These are phyloP conservation scores for Eudyptes chrysolophus DNA, from an alignment of 2,113 vertebrate genomes.

Conservation along the genomic window DNA sequence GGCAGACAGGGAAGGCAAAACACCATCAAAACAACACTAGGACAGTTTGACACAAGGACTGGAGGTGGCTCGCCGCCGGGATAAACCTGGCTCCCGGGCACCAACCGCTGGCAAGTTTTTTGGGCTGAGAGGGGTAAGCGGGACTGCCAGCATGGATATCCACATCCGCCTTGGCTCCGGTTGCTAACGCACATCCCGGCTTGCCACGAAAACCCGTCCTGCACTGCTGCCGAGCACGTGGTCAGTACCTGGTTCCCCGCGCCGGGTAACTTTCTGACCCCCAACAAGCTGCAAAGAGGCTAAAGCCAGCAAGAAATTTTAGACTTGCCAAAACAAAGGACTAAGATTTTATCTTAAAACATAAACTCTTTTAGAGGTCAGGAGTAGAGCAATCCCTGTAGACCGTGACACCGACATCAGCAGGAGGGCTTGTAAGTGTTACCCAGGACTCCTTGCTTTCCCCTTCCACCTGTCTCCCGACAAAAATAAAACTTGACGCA, in stretches of 20 bases:
- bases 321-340: neutral
- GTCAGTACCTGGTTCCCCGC: rapidly evolving
- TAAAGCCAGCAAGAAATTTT: neutral
- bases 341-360: neutral
- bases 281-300: neutral
- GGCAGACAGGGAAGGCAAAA: neutral
- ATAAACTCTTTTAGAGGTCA: neutral
- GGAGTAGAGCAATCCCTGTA: neutral
- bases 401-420: neutral
- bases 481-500: neutral
- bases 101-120: neutral
- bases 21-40: neutral
- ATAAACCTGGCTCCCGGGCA: neutral
- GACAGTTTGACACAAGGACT: neutral
- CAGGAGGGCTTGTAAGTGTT: neutral
- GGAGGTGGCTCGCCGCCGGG: rapidly evolving
- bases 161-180: neutral
- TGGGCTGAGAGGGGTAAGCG: neutral
- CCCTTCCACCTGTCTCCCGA: neutral
- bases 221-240: rapidly evolving
- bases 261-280: neutral
- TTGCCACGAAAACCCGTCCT: rapidly evolving
- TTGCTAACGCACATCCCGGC: neutral
- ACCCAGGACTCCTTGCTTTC: neutral
- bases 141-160: neutral